Percentiles rank a stretch among this genome's conserved stretches.
Evolutionary conservation across 2,888 invertebrate species (phyloP).

Genomic region (Plagodis pulveraria): DNA sequence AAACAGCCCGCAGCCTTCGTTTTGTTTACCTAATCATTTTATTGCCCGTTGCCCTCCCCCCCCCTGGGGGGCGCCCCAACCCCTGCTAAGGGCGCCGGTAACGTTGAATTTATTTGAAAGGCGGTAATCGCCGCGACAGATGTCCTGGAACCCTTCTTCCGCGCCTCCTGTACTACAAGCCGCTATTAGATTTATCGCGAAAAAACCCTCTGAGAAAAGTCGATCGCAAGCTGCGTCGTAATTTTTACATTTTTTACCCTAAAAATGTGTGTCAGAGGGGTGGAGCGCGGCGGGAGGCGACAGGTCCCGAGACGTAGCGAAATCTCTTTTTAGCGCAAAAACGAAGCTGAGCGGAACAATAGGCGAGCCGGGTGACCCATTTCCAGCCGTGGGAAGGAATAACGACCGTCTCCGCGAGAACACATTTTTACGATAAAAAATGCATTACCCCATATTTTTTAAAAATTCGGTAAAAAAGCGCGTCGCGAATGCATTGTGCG

Average conservation of each 20-base stretch:
- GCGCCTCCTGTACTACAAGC: conserved; percentile 70
- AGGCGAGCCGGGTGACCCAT: conserved; percentile 83
- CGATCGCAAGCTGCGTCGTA: conserved; percentile 76
- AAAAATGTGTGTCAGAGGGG: conserved; percentile 81
- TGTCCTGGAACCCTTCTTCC: conserved; percentile 61
- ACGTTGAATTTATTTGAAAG: conserved; percentile 25
- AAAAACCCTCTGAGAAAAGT: conserved; percentile 76
- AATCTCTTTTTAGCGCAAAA: conserved; percentile 81
- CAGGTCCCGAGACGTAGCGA: conserved; percentile 66
- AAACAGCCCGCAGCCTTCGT: conserved; percentile 66
- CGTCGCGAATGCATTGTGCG: conserved; percentile 71
- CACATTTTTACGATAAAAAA: conserved; percentile 74
- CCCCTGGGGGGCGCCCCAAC: conserved; percentile 10
- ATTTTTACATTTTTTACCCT: conserved; percentile 79
- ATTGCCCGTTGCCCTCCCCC: conserved; percentile 49
- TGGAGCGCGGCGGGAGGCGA: conserved; percentile 60
- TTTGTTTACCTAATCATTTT: conserved; percentile 82
- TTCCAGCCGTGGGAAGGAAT: conserved; percentile 84
- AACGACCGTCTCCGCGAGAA: conserved; percentile 70
- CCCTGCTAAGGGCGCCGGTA: conserved; percentile 19
- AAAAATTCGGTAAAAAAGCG: conserved; percentile 70
- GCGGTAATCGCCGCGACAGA: conserved; percentile 61
- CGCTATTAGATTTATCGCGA: conserved; percentile 63
- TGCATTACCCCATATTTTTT: conserved; percentile 83
- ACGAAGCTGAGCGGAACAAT: conserved; percentile 73